Evolutionary conservation across 2,888 invertebrate species (phyloP), one percentile per base, ranked within the genome.

Genomic region (Deroplatys truncata): DNA sequence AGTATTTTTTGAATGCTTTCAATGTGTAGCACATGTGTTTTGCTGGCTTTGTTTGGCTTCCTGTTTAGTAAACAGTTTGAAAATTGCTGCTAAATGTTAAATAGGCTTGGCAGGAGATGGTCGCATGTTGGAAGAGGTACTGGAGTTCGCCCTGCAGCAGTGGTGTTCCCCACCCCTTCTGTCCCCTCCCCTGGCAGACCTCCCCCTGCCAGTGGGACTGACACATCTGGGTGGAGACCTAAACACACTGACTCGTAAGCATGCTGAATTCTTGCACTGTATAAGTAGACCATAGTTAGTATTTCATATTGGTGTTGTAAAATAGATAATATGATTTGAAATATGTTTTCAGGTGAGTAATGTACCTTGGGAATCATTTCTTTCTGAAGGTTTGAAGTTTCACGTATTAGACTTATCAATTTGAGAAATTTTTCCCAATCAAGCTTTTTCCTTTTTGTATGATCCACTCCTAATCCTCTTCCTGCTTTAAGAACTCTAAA

Each of bases 171-270:
- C 85, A 82, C 87, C 87, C 87, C 87, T 83, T 82, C 72, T 82
- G 89, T 85, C 82, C 89, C 85, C 85, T 89, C 89, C 89, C 89
- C 72, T 28, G 87, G 87, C 87, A 87, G 87, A 83, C 87, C 87
- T 87, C 87, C 87, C 86, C 86, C 86, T 82, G 82, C 56, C 72
- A 82, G 88, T 88, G 84, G 31, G 56, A 72, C 56, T 72, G 56
- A 72, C 25, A 72, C 56, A 72, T 72, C 56, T 72, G 56, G 56
- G 56, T 72, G 56, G 56, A 72, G 56, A 72, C 56, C 7, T 72
- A 72, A 72, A 25, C 56, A 72, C 56, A 72, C 25, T 72, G 56
- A 72, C 56, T 72, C 56, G 56, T 72, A 72, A 72, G 56, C 56
- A 72, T 72, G 56, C 56, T 72, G 25, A 72, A 72, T 72, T 72